Base-by-base conservation (phyloP, 1,140 invertebrate species). In the Rhyzopertha dominica region DNA sequence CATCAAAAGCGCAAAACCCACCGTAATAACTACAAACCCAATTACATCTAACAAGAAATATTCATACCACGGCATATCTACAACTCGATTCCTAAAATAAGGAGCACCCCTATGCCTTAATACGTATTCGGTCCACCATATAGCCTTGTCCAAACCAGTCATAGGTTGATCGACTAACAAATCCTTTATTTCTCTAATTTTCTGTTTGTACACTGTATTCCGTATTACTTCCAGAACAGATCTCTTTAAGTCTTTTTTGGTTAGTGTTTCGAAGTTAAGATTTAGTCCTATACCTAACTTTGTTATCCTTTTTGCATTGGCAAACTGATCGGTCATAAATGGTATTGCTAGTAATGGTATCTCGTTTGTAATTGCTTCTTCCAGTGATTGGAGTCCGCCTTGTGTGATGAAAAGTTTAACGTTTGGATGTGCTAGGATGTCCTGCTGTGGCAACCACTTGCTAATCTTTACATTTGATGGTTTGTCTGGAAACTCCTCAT, bases 281-380 rank as follows among this genome's bases (percentile, higher is more conserved):
- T 46, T 41, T 0, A 63, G 20, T 3, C 60, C 67, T 36, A 68
- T 55, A 29, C 56, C 59, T 10, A 53, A 52, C 8, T 55, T 16
- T 3, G 43, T 47, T 22, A 62, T 55, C 43, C 44, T 59, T 24
- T 62, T 53, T 1, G 52, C 42, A 25, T 56, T 56, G 10, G 20
- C 9, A n/a, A 8, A 16, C 35, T 70, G 69, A 31, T 70, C 68
- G 3, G 20, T 61, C 1, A 66, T 34, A 30, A 68, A 61, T 4
- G 69, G 67, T 13, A 71, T 62, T 5, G 65, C 69, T 4, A 82
- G 47, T 1, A 82, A 47, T 1, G 79, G 79, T 8, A 79, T 70
- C n/a, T 68, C 73, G 44, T 67, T 62, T 40, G 71, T 69, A 7
- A 78, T 67, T 0, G 75, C 73, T 59, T 82, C 79, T 32, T 75